Conservation (phyloP, 2,113 vertebrate species). For the Syngnathus typhle region DNA sequence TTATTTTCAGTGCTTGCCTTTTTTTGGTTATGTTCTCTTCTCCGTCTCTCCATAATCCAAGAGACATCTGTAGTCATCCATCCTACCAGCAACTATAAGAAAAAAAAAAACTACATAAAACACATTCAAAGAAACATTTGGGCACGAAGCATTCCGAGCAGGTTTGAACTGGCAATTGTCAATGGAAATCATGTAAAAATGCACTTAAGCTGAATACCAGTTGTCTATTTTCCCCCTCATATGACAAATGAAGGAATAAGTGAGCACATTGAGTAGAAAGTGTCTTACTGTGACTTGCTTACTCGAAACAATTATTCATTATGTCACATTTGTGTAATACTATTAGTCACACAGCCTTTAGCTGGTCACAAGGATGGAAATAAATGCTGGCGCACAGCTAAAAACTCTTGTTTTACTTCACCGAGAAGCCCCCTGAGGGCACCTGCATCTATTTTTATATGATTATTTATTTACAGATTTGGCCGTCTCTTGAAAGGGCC, state of each 20-base stretch:
- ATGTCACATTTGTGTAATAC: constrained; percentile 1
- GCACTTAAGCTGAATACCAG: no score
- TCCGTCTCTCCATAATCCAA: no score
- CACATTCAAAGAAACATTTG: no score
- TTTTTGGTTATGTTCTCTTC: no score
- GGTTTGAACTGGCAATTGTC: no score
- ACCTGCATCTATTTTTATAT: neutral
- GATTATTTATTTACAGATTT: neutral
- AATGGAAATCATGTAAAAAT: no score
- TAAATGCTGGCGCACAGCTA: neutral
- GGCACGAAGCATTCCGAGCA: no score
- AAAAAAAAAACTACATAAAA: no score
- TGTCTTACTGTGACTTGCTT: neutral
- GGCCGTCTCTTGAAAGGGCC: neutral
- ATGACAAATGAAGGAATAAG: neutral
- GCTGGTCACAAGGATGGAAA: neutral
- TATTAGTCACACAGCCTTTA: constrained; percentile 2
- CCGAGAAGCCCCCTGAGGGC: neutral
- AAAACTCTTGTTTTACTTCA: neutral
- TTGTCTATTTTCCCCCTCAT: no score
- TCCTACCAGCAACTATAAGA: no score
- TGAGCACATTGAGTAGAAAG: neutral
- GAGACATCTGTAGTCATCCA: no score
- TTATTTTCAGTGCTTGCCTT: no score
- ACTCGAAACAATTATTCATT: constrained; percentile 1